Evolutionary conservation across 2,888 invertebrate species (phyloP).

Genomic region (Stomorhina lunata): DNA sequence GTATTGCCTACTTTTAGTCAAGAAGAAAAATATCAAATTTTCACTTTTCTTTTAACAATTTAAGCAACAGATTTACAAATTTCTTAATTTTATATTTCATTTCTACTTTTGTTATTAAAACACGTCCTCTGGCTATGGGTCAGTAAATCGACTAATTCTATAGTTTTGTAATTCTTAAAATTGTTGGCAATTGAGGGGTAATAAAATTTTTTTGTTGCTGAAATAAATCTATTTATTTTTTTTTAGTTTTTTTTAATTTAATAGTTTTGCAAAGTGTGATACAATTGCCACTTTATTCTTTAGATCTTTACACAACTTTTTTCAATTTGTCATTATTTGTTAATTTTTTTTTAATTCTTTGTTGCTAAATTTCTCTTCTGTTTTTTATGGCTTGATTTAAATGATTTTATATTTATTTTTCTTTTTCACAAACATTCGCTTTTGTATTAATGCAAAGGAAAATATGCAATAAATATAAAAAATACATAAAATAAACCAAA

Average conservation of each 20-base stretch:
- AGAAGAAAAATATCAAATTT: too few species aligned
- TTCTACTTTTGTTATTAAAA: not conserved
- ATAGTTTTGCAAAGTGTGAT: constrained; percentile 62
- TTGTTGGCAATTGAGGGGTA: constrained; percentile 61
- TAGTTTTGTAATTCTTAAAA: constrained; percentile 46
- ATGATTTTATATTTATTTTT: constrained; percentile 43
- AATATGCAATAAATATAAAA: not conserved
- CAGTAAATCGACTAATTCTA: constrained; percentile 55
- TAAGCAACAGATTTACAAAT: too few species aligned
- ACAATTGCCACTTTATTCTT: constrained; percentile 51
- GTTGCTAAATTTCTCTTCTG: not conserved
- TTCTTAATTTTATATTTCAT: not conserved
- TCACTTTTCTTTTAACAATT: too few species aligned
- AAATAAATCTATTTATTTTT: constrained; percentile 3
- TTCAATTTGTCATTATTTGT: constrained; percentile 58
- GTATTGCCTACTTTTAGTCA: too few species aligned
- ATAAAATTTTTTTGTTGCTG: constrained; percentile 39
- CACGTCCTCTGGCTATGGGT: not conserved
- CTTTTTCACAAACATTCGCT: not conserved
- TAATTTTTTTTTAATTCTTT: constrained; percentile 7
- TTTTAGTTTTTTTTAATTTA: constrained; percentile 23
- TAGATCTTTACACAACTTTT: not conserved
- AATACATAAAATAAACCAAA: not conserved
- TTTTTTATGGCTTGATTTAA: constrained; percentile 43
- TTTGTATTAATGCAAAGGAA: not conserved